A percentile compares a stretch with the other conserved stretches of the same genome.
Evolutionary conservation across 2,113 vertebrate genomes (phyloP).

Genomic region (Caloenas nicobarica): DNA sequence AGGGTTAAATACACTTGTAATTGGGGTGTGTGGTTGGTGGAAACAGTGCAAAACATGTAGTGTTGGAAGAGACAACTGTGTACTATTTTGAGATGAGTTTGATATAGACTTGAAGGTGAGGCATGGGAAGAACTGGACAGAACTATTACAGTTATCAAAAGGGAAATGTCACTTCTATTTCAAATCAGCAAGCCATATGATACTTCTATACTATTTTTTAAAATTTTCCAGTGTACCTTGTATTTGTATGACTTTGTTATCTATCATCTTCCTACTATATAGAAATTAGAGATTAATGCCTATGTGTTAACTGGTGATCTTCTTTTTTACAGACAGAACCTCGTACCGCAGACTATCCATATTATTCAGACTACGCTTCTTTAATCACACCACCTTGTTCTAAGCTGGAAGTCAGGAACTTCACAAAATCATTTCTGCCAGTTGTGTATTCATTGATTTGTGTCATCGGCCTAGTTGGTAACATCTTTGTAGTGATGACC

Average conservation of each 20-base stretch:
- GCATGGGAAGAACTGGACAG: neutral
- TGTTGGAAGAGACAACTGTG: neutral
- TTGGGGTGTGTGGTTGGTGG: neutral
- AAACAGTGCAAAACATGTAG: neutral
- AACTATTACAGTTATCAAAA: neutral
- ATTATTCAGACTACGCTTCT: neutral
- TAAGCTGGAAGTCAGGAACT: conserved; percentile 56
- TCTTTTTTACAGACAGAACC: conserved; percentile 19
- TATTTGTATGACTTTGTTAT: neutral
- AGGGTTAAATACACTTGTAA: neutral
- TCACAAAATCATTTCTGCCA: conserved; percentile 70
- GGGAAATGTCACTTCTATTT: neutral
- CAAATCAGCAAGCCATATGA: neutral
- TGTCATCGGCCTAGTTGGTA: conserved; percentile 84
- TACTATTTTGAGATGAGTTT: neutral
- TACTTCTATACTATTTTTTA: neutral
- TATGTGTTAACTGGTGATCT: neutral
- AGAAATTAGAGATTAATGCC: neutral
- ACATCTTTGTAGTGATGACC: conserved; percentile 86
- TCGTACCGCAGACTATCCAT: neutral
- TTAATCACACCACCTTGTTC: conserved; percentile 9
- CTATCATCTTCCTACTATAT: neutral
- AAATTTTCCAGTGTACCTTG: neutral
- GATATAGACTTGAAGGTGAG: neutral
- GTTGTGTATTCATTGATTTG: conserved; percentile 81